Base-by-base conservation (phyloP, 2,113 vertebrate species). In the Ailuropoda melanoleuca region DNA sequence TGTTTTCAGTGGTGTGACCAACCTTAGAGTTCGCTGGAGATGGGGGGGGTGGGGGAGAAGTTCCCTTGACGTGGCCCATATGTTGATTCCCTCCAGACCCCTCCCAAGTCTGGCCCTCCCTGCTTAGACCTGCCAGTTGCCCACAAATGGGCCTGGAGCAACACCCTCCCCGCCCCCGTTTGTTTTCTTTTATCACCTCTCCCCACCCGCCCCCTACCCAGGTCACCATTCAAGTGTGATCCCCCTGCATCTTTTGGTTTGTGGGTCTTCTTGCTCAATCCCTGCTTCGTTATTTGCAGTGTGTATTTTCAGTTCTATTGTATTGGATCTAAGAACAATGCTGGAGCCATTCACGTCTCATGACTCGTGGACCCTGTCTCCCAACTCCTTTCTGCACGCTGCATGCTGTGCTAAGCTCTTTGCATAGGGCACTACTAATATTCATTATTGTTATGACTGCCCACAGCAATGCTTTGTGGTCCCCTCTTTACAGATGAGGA, bases 161-260 rank as follows among this genome's bases (percentile, higher is more conserved):
- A 14, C 31, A 3, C 1, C 29, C 56, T 23, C 4, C 5, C 6
- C 6, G 4, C 3, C 8, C 6, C 5, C 3, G 43, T 78, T 34
- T 80, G 9, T 90, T 46, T 56, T 11, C 29, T 58, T 53, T 37
- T 58, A 19, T 46, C 14, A 6, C 50, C 4, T 56, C 46, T 19
- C 68, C n/a, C 14, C 15, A 7, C 13, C 7, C 31, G 24, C 3
- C 13, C 37, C 34, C 3, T 15, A 4, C 3, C 72, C 87, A 77
- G 68, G 68, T 39, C 37, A 17, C 58, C 34, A 15, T 48, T 31
- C 70, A 55, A 9, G 48, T 37, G 13, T 5, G n/a, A 11, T 66
- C 24, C 46, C 66, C 37, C 14, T 37, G 50, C 15, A 14, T 68
- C 88, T 83, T 83, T 56, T 18, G 39, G 64, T 14, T 64, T 34